phyloP scores from a whole-genome alignment of 2,113 vertebrate genomes.

The Carollia perspicillata region DNA sequence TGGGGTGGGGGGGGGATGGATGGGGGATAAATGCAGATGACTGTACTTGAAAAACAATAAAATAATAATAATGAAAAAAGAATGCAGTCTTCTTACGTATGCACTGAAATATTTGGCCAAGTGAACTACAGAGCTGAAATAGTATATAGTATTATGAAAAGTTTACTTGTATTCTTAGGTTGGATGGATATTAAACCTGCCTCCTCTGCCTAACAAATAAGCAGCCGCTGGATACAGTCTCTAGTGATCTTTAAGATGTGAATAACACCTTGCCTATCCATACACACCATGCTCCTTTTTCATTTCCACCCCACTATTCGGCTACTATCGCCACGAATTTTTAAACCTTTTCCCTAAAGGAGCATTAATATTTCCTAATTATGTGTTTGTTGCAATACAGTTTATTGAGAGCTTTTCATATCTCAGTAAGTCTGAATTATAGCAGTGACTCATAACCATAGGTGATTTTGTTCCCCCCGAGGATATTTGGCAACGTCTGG shows the following conservation, averaged over 20 bases:
- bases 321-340: neutral
- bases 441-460: neutral
- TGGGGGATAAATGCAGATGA: too few relatives aligned
- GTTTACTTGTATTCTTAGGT: neutral
- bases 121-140: neutral
- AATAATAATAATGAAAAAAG: neutral
- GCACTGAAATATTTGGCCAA: neutral
- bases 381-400: neutral
- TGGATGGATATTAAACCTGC: neutral
- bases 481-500: neutral
- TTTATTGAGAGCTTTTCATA: neutral
- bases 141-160: neutral
- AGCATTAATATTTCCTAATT: neutral
- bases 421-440: neutral
- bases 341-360: neutral
- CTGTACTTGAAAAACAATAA: too few relatives aligned
- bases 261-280: neutral
- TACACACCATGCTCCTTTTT: neutral
- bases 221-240: neutral
- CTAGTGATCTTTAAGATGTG: neutral
- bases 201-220: too few relatives aligned
- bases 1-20: too few relatives aligned
- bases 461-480: neutral
- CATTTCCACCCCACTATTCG: neutral
- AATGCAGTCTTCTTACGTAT: neutral